phyloP scores from a whole-genome alignment of 2,797 vertebrate species.

The Coccyzus lansbergi region DNA sequence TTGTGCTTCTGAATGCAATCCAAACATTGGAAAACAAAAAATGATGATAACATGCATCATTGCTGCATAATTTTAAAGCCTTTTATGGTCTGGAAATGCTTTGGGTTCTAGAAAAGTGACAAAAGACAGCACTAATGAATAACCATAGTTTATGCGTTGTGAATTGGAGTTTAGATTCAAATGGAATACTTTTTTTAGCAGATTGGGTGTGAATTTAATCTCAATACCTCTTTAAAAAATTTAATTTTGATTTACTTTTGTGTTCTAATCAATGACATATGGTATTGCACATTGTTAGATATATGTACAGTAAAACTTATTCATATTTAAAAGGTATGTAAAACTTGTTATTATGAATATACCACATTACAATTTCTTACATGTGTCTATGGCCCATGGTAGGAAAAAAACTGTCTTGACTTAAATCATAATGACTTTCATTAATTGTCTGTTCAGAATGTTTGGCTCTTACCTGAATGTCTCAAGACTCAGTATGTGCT shows the following conservation, averaged over 20 bases:
- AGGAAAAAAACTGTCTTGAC: neutral
- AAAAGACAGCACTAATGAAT: constrained; percentile 76
- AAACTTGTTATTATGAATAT: neutral
- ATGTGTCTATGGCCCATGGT: neutral
- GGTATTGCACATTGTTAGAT: neutral
- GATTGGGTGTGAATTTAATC: constrained; percentile 57
- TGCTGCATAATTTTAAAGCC: constrained; percentile 74
- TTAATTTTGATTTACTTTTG: constrained; percentile 41
- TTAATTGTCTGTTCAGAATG: neutral
- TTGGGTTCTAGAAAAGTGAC: constrained; percentile 77
- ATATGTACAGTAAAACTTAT: neutral
- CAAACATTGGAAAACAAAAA: constrained; percentile 72
- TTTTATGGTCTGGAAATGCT: constrained; percentile 76
- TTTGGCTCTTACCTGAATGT: neutral
- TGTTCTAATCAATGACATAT: constrained; percentile 47
- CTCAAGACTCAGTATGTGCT: neutral
- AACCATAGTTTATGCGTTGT: constrained; percentile 65
- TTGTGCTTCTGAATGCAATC: constrained; percentile 68
- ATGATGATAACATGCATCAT: constrained; percentile 75
- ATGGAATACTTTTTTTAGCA: constrained; percentile 51
- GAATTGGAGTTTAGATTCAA: constrained; percentile 63
- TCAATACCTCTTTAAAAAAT: constrained; percentile 33
- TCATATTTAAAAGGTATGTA: constrained; percentile 7
- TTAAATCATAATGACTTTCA: neutral
- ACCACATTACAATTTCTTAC: neutral